Base-by-base conservation (phyloP, 2,113 vertebrate genomes). In the Rutilus rutilus region DNA sequence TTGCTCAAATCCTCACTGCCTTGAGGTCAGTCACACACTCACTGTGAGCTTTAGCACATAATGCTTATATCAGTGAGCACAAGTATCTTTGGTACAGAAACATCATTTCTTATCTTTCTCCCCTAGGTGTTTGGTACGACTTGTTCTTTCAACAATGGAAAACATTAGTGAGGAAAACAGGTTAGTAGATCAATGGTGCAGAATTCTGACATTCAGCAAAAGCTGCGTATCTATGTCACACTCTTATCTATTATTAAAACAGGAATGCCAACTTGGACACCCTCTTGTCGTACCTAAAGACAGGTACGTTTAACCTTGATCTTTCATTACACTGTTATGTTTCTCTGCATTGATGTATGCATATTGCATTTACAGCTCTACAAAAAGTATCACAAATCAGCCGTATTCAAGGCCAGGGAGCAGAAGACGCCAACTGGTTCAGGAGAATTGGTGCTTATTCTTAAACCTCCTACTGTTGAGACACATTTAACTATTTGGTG, bases 371-470 rank as follows among this genome's bases (percentile, higher is more conserved):
- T 78, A 62, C 92, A 99, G 97, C 95, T 87, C 91, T 93, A 83
- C 90, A 91, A 87, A 95, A 88, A 85, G 84, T 96, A 71, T 81
- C 86, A 42, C 89, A 90, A 64, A 75, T 80, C 87, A 91, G 86
- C 85, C 76, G 85, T 21, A 90, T 85, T 67, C 87, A 92, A 69
- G 27, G n/a, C 0, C 71, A 91, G 42, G 90, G 86, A 78, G 90
- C 78, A 84, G 92, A 95, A 3, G 95, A 96, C 78, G 97, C 96
- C 87, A 95, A 96, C 80, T 98, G 97, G 97, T 98, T 99, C 93
- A 95, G 96, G 90, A 98, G 96, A 94, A 96, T 96, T 85, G 97
- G 97, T 99, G 95, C 87, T 89, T 85, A 85, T 57, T 42, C 27
- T 23, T 36, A 60, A 30, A 83, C 47, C 45, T n/a, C 17, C 36